Base-by-base conservation (phyloP, 2,113 vertebrate species). In the Gopherus evgoodei region DNA sequence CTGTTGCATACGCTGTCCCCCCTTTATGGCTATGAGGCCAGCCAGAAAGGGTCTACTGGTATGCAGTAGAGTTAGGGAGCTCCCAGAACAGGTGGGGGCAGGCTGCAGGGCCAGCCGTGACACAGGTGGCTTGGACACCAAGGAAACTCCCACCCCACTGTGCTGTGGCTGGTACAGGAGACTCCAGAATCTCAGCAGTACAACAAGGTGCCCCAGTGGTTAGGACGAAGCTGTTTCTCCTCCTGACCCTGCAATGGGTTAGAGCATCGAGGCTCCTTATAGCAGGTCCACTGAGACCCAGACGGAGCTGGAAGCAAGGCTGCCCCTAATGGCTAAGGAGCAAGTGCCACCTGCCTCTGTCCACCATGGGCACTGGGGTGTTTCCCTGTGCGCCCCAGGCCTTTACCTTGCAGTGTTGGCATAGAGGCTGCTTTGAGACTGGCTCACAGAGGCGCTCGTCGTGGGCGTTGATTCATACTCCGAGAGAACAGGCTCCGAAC, bases 401-500 rank as follows among this genome's bases (percentile, higher is more conserved):
- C 38, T 78, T 93, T 97, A 99, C 99, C 99, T 99, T 95, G 98
- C 99, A 8, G 99, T 98, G 97, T 98, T 99, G 53, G 98, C 99
- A 98, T 99, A 99, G 59, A 99, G 98, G 97, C 98, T 99, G 97
- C 98, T 99, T 69, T 99, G 99, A 79, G 99, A 84, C 91, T 99
- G 99, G 98, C 96, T 99, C 72, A 95, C 97, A 0, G 98, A 93
- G 3, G 98, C 94, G 1, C 98, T 98, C 11, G 99, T 99, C 6
- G 98, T 96, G n/a, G 99, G 98, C 29, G 98, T 96, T 1, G 98
- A 94, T 57, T 99, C 99, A 2, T 99, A 99, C 89, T 99, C 99
- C 0, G 98, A 97, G 22, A 99, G 98, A 89, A 99, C 99, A 35
- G 99, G 99, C 98, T 99, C 99, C 2, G 99, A 99, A n/a, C 99